Evolutionary conservation across 2,797 vertebrate species (phyloP), one percentile per base, ranked within the genome.

Genomic region (Allobates femoralis): DNA sequence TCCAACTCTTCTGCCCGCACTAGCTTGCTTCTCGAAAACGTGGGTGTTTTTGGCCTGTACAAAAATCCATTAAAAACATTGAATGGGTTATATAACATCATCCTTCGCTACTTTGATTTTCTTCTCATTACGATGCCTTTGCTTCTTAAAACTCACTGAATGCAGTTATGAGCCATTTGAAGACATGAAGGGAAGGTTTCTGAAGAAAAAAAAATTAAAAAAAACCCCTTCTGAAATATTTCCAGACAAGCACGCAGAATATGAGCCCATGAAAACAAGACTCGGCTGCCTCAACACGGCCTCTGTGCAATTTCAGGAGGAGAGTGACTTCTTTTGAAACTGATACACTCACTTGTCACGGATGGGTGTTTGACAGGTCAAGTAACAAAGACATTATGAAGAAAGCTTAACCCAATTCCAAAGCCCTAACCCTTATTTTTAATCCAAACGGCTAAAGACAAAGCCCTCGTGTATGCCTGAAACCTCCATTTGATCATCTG

Each of bases 331-430:
- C 78, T 74, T 86, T 81, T 81, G 85, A 86, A 86, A 86, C 28
- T 81, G 79, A 86, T 86, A 74, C 50, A 19, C 69, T 66, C 37
- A 81, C 85, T 86, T 81, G 85, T 86, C 79, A 81, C 34, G 67
- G 69, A 66, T 75, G 78, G 79, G 85, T 28, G 69, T 86, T 69
- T 81, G 85, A 66, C 78, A 76, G 85, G 69, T 86, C 85, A 81
- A 64, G 69, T 58, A 75, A 86, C 79, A 81, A 81, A 86, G 85
- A 86, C 85, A 81, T 64, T 75, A 75, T 81, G 67, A 50, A 75
- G 64, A 71, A 81, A 74, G 69, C 85, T 81, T 46, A 86, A 75
- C 84, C 37, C 79, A 51, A 86, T 26, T n/a, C 32, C 41, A 8
- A 80, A 85, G 53, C 74, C n/a, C 56, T 34, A 15, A 58, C 26